Percentiles rank a stretch among this genome's conserved stretches.
phyloP scores from a whole-genome alignment of 2,888 invertebrate genomes.

The Harpalus rubripes region DNA sequence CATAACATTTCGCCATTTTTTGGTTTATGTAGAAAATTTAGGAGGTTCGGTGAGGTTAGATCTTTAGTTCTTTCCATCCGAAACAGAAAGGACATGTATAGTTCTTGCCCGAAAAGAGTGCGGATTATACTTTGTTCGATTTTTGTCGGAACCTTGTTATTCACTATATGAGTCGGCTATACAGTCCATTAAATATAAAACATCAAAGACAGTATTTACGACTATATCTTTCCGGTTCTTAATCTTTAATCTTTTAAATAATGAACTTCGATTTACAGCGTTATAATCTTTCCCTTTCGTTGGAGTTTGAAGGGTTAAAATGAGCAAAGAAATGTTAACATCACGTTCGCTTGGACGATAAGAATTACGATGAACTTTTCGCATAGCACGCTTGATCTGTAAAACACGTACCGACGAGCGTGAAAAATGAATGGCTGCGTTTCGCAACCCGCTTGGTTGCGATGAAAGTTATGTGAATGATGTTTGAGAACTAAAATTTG shows the following conservation, averaged over 20 bases:
- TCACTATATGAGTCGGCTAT: too few relatives aligned
- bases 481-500: constrained; percentile 18
- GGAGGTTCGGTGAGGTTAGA: too few relatives aligned
- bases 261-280: not conserved
- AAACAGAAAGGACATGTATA: too few relatives aligned
- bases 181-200: not conserved
- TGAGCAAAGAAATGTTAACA: not conserved
- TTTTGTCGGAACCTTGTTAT: too few relatives aligned
- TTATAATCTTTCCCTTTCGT: not conserved
- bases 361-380: constrained; percentile 23
- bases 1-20: too few relatives aligned
- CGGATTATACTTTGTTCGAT: too few relatives aligned
- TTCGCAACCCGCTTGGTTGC: constrained; percentile 17
- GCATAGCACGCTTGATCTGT: constrained; percentile 30
- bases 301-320: not conserved
- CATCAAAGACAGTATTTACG: too few relatives aligned
- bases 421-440: constrained; percentile 34
- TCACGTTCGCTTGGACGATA: constrained; percentile 1
- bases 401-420: constrained; percentile 44
- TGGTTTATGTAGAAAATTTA: too few relatives aligned
- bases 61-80: too few relatives aligned
- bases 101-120: too few relatives aligned
- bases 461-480: constrained; percentile 21
- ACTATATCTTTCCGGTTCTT: too few relatives aligned
- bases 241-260: not conserved